Evolutionary conservation across 2,797 vertebrate genomes (phyloP), one percentile per base, ranked within the genome.

Genomic region (Myoxocephalus aenaeus): DNA sequence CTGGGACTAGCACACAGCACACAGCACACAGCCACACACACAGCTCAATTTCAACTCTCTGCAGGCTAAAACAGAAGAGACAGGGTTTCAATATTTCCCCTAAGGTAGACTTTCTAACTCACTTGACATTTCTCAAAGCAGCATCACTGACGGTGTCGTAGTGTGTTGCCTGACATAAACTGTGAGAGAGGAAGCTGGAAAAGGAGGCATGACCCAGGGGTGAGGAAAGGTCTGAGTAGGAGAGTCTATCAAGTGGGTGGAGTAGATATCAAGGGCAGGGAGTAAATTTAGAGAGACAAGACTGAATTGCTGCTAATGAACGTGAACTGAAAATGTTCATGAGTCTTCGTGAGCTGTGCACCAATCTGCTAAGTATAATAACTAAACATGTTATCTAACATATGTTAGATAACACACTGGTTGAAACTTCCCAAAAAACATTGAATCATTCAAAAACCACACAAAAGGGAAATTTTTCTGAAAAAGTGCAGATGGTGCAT

Each of bases 21-120:
- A 44, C 42, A 44, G n/a, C 42, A 44, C 42, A 44, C 15, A 34
- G 2, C 50, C 34, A 42, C 36, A 56, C 22, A 29, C 54, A 58
- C 44, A 53, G 64, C 42, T 85, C 53, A 27, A 61, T 76, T 69
- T 73, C 53, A 79, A 68, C 75, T 77, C 75, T 53, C 71, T 57
- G 65, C 48, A 61, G 80, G 67, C 64, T 75, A 48, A 80, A 81
- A 73, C 80, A 74, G 75, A 67, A 15, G n/a, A 42, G 72, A 73
- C 63, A 38, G 48, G 38, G 67, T 53, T 67, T 65, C 18, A 1
- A 46, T 69, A 72, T 76, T 74, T 81, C 51, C 40, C 80, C 77
- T 73, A 8, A 40, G 29, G 58, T 67, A 50, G 70, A 75, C 64
- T 65, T 65, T 79, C 36, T 42, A 38, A 54, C 40, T 46, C 63